Percentiles rank a stretch among this genome's conserved stretches.
These are phyloP conservation scores for Proales similis DNA, from an alignment of 1,140 invertebrate genomes.

Conservation along the genomic window DNA sequence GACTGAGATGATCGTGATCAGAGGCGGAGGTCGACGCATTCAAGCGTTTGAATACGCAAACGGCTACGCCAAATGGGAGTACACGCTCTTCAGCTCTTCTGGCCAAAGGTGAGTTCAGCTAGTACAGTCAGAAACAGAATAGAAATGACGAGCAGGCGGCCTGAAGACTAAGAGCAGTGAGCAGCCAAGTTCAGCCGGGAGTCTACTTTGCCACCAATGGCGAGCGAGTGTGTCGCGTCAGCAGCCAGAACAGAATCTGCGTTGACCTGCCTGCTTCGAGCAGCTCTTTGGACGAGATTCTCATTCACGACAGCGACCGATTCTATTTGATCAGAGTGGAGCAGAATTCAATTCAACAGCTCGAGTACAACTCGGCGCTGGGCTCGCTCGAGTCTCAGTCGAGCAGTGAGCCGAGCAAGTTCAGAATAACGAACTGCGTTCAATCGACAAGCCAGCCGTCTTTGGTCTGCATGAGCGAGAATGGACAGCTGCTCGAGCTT, in stretches of 20 bases:
- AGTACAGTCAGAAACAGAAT: not conserved
- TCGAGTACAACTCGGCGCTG: conserved; percentile 16
- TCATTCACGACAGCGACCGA: not conserved
- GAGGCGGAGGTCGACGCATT: conserved; percentile 4
- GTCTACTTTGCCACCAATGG: conserved; percentile 5
- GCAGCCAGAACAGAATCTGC: conserved; percentile 7
- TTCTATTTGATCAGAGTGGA: conserved; percentile 1
- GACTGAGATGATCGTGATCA: conserved; percentile 16
- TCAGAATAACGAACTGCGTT: too few relatives aligned
- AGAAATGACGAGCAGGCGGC: not conserved
- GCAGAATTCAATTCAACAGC: not conserved
- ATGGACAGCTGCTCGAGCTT: too few relatives aligned
- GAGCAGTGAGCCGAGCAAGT: too few relatives aligned
- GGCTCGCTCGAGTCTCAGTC: conserved; percentile 7
- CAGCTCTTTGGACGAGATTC: not conserved
- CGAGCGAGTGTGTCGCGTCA: not conserved
- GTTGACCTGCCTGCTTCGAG: conserved; percentile 4
- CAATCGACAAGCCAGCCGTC: too few relatives aligned
- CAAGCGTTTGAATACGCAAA: conserved; percentile 17
- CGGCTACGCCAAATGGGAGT: conserved; percentile 30
- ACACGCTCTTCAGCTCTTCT: not conserved
- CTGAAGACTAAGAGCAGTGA: not conserved
- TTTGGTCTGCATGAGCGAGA: too few relatives aligned
- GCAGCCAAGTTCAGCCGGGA: not conserved
- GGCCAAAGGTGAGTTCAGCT: not conserved